Base-by-base conservation (phyloP, 2,113 vertebrate species). In the Manacus vitellinus region DNA sequence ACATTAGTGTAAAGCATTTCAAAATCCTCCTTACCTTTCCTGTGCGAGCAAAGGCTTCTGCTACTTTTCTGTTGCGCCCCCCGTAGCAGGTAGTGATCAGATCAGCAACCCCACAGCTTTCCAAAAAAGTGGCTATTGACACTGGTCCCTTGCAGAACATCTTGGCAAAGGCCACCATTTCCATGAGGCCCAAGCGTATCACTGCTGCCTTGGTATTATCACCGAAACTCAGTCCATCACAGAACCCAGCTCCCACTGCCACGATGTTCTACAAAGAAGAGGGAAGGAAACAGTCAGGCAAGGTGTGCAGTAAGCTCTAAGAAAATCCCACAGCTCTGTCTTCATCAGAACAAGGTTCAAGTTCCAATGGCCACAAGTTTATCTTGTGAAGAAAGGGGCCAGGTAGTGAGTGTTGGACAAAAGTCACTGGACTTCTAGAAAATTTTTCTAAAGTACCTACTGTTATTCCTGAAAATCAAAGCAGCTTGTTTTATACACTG, bases 191-290 rank as follows among this genome's bases (percentile, higher is more conserved):
- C 92, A 99, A 94, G 11, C 99, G 93, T 96, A 99, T 99, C 59
- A 99, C 98, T 1, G 98, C 98, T 8, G 99, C 98, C 96, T 99
- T 99, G 15, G 99, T 99, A 75, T 99, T 99, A 85, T 99, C 99
- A 0, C 99, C 99, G 0, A 97, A 99, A 1, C 95, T 96, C 19
- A 99, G 96, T 4, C 98, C 99, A 1, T 99, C 99, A 15, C 98
- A 99, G 97, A 99, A 99, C 0, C 99, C 99, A 0, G 98, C 99
- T 1, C 98, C 98, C 4, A 99, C 98, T 0, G 99, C 98, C 39
- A 99, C 99, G 0, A 99, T 98, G 73, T 99, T 99, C 98, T 99
- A 9, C 10, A 78, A 46, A 12, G 46, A 77, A 33, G 41, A 77
- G 23, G 31, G 49, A 37, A 81, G 62, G 86, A 54, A 25, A 85